Percentiles rank a stretch among this genome's conserved stretches.
Evolutionary conservation across 2,797 vertebrate genomes (phyloP).

Genomic region (Mormyrus hasselquistii): DNA sequence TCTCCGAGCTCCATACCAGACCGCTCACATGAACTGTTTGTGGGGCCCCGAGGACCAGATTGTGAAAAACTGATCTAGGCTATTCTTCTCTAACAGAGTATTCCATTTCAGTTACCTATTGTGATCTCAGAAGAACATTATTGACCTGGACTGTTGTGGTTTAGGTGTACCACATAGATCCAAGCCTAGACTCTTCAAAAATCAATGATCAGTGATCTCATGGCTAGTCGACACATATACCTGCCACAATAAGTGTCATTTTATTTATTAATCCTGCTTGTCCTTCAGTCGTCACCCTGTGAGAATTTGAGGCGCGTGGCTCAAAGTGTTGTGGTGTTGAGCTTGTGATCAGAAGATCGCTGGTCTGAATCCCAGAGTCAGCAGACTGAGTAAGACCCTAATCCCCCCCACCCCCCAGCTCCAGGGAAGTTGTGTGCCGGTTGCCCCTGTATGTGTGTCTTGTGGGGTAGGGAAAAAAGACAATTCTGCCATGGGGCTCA

Average conservation of each 20-base stretch:
- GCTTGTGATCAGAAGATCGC: neutral
- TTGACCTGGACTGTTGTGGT: neutral
- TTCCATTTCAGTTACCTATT: neutral
- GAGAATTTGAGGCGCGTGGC: neutral
- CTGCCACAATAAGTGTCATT: neutral
- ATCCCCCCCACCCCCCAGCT: neutral
- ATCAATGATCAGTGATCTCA: constrained; percentile 13
- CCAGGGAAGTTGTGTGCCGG: neutral
- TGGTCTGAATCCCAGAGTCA: neutral
- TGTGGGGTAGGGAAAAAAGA: neutral
- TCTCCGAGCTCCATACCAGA: neutral
- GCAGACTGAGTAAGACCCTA: neutral
- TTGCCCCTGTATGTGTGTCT: neutral
- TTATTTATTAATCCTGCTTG: neutral
- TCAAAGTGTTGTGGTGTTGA: neutral
- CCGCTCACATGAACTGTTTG: neutral
- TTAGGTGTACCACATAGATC: neutral
- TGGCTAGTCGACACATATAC: neutral
- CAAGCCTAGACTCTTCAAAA: neutral
- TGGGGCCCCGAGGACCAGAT: neutral
- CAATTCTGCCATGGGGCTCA: neutral
- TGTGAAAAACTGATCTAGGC: neutral
- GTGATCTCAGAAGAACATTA: neutral
- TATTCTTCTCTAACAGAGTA: neutral
- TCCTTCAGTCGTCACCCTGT: neutral